Evolutionary conservation across 2,797 vertebrate genomes (phyloP).

Genomic region (Myotis vivesi): DNA sequence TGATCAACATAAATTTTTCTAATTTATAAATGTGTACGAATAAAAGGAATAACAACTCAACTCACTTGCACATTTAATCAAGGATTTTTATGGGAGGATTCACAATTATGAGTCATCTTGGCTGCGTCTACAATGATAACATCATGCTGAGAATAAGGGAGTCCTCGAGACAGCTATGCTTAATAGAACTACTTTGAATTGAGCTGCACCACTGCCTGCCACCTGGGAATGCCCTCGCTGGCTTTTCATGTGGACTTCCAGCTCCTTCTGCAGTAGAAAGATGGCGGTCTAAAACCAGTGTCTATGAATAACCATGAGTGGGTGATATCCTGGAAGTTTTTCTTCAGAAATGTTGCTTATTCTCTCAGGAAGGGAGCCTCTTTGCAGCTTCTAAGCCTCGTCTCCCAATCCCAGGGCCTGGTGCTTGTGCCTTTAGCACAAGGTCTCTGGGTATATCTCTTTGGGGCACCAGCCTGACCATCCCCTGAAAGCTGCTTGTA

Average conservation of each 20-base stretch:
- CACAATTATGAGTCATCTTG: background rate
- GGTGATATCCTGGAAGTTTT: background rate
- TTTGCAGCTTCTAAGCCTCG: background rate
- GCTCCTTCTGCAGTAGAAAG: background rate
- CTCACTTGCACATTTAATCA: background rate
- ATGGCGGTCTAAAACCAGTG: background rate
- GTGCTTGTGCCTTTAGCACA: too few relatives aligned
- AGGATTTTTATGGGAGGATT: background rate
- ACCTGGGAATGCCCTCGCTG: background rate
- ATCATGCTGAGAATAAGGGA: background rate
- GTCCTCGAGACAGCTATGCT: background rate
- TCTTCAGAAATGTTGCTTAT: background rate
- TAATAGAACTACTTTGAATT: background rate
- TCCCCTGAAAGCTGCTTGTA: background rate
- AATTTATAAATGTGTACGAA: background rate
- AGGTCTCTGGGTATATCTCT: background rate
- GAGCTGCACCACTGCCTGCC: background rate
- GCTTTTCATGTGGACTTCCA: background rate
- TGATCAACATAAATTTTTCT: background rate
- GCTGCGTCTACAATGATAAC: background rate
- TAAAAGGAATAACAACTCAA: background rate
- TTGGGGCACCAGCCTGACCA: background rate
- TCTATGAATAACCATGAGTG: background rate
- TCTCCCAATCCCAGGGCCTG: background rate
- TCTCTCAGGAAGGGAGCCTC: background rate